A percentile compares a stretch with the other conserved stretches of the same genome.
These are phyloP conservation scores for Anisognathus igniventris DNA, from an alignment of 2,797 vertebrate species.

Conservation along the genomic window DNA sequence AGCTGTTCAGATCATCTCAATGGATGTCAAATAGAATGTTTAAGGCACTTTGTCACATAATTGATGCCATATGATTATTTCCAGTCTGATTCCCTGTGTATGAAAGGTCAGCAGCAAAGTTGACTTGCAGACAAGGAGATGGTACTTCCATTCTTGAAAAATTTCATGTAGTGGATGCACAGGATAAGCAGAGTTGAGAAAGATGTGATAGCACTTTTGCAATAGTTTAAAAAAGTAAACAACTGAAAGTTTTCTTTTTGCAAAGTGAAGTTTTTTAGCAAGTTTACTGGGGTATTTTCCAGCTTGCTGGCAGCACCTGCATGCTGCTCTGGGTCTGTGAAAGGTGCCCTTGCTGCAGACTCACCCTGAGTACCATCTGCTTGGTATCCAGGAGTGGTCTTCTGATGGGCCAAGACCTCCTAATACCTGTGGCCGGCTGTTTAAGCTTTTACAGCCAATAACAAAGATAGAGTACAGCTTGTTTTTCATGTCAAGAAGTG, in stretches of 20 bases:
- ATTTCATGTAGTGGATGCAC: not conserved
- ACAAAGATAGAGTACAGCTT: not conserved
- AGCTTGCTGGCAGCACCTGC: not conserved
- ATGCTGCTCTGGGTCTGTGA: not conserved
- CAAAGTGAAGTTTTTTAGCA: not conserved
- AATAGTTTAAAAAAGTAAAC: not conserved
- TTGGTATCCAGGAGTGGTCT: not conserved
- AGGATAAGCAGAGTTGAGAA: not conserved
- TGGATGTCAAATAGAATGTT: not conserved
- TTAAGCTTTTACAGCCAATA: not conserved
- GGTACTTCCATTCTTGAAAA: not conserved
- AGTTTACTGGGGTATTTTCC: not conserved
- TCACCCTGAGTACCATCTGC: not conserved
- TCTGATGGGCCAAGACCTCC: not conserved
- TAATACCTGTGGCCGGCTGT: not conserved
- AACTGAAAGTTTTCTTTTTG: not conserved
- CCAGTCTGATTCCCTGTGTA: not conserved
- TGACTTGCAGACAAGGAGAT: not conserved
- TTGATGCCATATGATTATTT: not conserved
- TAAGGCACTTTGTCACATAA: not conserved
- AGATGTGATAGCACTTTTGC: not conserved
- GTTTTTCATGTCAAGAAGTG: not conserved
- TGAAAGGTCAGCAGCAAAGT: constrained; percentile 2
- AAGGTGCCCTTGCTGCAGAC: not conserved
- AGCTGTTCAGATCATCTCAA: not conserved